A percentile compares a stretch with the other conserved stretches of the same genome.
Conservation (phyloP, 2,888 invertebrate species). For the Cheilosia impressa region DNA sequence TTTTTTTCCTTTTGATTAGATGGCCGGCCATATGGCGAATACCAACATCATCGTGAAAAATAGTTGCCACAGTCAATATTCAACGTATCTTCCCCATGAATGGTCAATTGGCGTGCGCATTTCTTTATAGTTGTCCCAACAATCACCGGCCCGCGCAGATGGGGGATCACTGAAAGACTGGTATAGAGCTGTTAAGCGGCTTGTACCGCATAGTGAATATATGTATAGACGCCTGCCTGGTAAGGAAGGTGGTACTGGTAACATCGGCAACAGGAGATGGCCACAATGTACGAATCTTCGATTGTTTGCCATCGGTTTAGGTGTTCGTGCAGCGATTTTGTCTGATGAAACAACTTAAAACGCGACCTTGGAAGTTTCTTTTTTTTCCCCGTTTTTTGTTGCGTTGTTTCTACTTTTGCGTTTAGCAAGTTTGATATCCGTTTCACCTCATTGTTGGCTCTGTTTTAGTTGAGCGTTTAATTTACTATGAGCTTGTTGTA, state of each 20-base stretch:
- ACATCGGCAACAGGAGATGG: constrained; percentile 9
- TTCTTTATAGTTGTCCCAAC: constrained; percentile 14
- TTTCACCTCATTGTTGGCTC: not conserved
- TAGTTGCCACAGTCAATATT: constrained; percentile 2
- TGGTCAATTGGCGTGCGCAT: constrained; percentile 38
- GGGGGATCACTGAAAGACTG: too few relatives aligned
- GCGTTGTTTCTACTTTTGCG: not conserved
- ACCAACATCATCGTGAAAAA: constrained; percentile 24
- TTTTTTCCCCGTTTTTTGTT: not conserved
- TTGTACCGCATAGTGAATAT: too few relatives aligned
- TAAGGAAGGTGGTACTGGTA: constrained; percentile 24
- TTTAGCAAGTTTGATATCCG: not conserved
- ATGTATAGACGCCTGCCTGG: not conserved
- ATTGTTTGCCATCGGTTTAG: constrained; percentile 1
- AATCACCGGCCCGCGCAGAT: not conserved
- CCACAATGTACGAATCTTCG: not conserved
- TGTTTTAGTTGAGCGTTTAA: constrained; percentile 11
- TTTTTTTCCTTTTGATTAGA: not conserved
- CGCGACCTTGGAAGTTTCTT: constrained; percentile 47
- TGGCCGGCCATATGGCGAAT: constrained; percentile 10
- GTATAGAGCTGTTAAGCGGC: too few relatives aligned
- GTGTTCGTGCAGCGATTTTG: constrained; percentile 10
- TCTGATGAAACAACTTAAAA: constrained; percentile 13
- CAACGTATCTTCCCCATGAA: constrained; percentile 28
- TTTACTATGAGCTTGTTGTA: not conserved